phyloP scores from a whole-genome alignment of 2,797 vertebrate species.

The Distichodus sexfasciatus region DNA sequence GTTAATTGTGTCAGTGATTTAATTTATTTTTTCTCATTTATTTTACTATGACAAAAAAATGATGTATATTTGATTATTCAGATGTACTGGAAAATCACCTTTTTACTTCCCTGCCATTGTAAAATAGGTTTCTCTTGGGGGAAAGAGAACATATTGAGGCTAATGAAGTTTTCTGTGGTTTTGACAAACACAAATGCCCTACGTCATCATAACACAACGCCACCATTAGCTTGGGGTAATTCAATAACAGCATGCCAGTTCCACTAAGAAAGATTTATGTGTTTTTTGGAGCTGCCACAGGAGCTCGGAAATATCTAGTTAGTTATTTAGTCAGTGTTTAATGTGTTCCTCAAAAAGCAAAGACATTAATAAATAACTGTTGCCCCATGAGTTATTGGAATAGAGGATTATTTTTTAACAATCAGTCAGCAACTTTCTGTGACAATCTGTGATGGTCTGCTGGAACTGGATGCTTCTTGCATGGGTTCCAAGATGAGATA shows the following conservation, averaged over 20 bases:
- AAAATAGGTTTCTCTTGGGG: slow-evolving; percentile 4
- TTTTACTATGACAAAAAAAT: too few relatives aligned
- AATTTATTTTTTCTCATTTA: too few relatives aligned
- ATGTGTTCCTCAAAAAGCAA: not conserved
- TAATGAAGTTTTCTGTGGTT: slow-evolving; percentile 38
- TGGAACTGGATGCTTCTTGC: slow-evolving; percentile 21
- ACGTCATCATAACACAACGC: slow-evolving; percentile 24
- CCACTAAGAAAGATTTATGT: slow-evolving; percentile 44
- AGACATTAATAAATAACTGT: slow-evolving; percentile 6
- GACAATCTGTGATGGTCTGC: not conserved
- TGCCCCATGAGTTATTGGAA: slow-evolving; percentile 7
- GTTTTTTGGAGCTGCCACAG: slow-evolving; percentile 38
- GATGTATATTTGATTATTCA: too few relatives aligned
- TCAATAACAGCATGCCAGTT: slow-evolving; percentile 47
- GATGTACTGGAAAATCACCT: too few relatives aligned
- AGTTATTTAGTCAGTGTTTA: not conserved
- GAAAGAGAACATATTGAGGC: slow-evolving; percentile 8
- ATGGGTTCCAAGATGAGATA: slow-evolving; percentile 8
- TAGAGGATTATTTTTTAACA: not conserved
- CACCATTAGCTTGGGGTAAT: slow-evolving; percentile 27
- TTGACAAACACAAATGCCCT: slow-evolving; percentile 24
- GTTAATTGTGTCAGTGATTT: too few relatives aligned
- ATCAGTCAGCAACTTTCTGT: not conserved
- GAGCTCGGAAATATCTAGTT: slow-evolving; percentile 29
- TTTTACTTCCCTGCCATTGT: too few relatives aligned